These are phyloP conservation scores for Octopus sinensis DNA, from an alignment of 1,140 invertebrate genomes.

Conservation along the genomic window DNA sequence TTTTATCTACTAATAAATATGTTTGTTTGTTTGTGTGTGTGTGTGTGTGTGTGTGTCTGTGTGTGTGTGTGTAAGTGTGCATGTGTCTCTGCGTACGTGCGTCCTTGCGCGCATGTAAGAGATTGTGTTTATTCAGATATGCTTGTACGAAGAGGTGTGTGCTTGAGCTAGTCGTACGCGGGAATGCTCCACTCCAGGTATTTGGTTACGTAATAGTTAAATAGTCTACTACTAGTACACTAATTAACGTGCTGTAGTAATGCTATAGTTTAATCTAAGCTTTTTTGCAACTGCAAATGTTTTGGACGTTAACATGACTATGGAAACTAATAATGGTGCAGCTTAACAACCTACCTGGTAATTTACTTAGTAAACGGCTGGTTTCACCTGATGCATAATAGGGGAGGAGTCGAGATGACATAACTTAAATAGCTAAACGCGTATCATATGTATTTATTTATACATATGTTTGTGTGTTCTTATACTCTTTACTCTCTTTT, in stretches of 20 bases:
- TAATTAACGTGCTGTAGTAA: background rate
- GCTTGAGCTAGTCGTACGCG: background rate
- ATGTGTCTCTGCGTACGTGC: background rate
- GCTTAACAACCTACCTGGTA: no score
- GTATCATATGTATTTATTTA: no score
- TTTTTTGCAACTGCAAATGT: background rate
- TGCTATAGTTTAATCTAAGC: background rate
- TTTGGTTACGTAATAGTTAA: background rate
- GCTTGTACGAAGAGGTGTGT: conserved; percentile 4
- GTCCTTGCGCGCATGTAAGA: conserved; percentile 5
- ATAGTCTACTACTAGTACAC: background rate
- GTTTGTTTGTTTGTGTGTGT: background rate
- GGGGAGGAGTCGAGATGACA: no score
- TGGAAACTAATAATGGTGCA: background rate
- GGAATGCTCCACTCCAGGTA: no score
- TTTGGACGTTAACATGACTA: background rate
- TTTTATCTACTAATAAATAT: background rate
- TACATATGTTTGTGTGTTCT: no score
- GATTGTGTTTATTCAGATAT: conserved; percentile 11
- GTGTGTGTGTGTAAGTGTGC: conserved; percentile 16
- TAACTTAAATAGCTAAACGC: no score
- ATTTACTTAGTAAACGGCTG: no score
- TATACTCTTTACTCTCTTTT: no score
- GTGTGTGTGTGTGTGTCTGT: conserved; percentile 13
- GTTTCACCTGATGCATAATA: no score